Evolutionary conservation across 2,113 vertebrate species (phyloP), one percentile per base, ranked within the genome.

Genomic region (Oreochromis niloticus): DNA sequence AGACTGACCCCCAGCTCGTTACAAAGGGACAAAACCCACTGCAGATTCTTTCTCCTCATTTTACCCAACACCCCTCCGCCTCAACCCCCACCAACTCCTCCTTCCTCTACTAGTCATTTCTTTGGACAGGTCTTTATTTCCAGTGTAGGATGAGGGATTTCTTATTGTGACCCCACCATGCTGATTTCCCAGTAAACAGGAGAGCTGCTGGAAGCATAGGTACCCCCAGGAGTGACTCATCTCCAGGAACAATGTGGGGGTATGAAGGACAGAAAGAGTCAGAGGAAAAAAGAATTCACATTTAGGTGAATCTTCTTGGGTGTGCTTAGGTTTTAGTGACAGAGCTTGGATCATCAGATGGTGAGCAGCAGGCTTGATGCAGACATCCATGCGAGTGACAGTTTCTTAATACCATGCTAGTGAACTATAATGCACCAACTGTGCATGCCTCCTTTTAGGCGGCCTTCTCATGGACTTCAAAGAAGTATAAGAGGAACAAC

Each of bases 11-110:
- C 90, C 91, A 30, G 79, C 86, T 39, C 63, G 3, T 85, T 90
- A 91, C 91, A 94, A 88, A 93, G 85, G 86, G 89, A 92, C 86
- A 88, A 93, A 94, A 92, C 81, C 73, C 85, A 81, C 82, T 48
- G 71, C 88, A 84, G 81, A 93, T 91, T 89, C 88, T 83, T 93
- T 93, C 91, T 93, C 91, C 93, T 94, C 91, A 80, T 92, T 91
- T 92, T 89, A 88, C 90, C 92, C 88, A 54, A 91, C 84, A 87
- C 63, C 39, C 80, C 32, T 63, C 24, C 1, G 3, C 66, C 7
- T 36, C 9, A 63, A 7, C 43, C 16, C 24, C 43, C 59, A 12
- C 41, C 68, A 75, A 17, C 24, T 78, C 30, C 32, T 9, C 75
- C 9, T 43, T 61, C 87, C 84, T 34, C 90, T 84, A 90, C 80